phyloP scores from a whole-genome alignment of 2,797 vertebrate species.

The Acanthis flammea region DNA sequence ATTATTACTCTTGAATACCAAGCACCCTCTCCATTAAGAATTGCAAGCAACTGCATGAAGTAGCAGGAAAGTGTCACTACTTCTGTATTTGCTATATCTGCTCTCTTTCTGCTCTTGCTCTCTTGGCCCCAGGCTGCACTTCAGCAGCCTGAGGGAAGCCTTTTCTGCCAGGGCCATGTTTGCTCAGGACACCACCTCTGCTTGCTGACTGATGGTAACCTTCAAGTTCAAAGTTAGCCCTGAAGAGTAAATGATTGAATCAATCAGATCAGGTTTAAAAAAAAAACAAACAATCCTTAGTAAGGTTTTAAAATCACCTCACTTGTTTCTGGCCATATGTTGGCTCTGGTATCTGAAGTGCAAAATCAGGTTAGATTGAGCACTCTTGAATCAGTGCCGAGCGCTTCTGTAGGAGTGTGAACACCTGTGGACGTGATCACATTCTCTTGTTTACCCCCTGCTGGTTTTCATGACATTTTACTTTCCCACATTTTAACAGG shows the following conservation, averaged over 20 bases:
- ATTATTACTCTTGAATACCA: neutral
- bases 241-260: neutral
- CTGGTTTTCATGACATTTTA: neutral
- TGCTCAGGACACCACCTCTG: neutral
- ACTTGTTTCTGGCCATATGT: neutral
- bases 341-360: neutral
- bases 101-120: neutral
- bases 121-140: neutral
- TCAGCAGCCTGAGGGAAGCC: neutral
- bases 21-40: neutral
- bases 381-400: neutral
- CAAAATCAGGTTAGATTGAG: neutral
- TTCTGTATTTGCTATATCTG: neutral
- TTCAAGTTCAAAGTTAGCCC: neutral
- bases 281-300: neutral
- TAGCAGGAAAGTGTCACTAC: neutral
- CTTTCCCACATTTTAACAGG: neutral
- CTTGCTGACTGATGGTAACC: neutral
- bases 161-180: accelerated
- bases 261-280: neutral
- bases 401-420: neutral
- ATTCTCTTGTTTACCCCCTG: neutral
- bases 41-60: neutral
- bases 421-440: neutral
- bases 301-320: neutral